Conservation (phyloP, 2,113 vertebrate species). For the Oncorhynchus keta region DNA sequence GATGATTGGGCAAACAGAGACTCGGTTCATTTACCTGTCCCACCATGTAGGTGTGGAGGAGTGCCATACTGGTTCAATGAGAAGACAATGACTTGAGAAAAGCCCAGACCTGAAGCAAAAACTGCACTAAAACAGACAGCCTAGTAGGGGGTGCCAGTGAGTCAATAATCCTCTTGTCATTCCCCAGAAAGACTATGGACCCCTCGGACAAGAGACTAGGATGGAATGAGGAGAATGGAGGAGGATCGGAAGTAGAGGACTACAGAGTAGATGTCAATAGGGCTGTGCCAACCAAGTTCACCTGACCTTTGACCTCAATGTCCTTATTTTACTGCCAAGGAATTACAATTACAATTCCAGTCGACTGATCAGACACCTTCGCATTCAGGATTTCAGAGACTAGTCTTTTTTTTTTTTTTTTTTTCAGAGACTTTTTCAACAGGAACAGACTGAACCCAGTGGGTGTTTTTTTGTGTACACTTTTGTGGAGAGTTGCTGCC, state of each 20-base stretch:
- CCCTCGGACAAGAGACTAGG: too few relatives aligned
- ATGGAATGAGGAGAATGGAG: too few relatives aligned
- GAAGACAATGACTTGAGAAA: slow-evolving; percentile 52
- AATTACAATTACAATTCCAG: slow-evolving; percentile 31
- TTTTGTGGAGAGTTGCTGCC: too few relatives aligned
- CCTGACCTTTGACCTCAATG: too few relatives aligned
- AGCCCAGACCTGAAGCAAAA: slow-evolving; percentile 1
- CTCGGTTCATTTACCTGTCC: neutral
- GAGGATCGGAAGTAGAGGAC: neutral
- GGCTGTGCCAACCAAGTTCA: neutral
- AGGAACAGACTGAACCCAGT: slow-evolving; percentile 81
- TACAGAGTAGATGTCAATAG: neutral
- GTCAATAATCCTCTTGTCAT: neutral
- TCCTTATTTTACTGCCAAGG: slow-evolving; percentile 7
- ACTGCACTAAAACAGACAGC: neutral
- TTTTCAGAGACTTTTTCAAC: slow-evolving; percentile 81
- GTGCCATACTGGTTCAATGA: slow-evolving; percentile 60
- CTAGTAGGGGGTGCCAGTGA: neutral
- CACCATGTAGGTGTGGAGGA: slow-evolving; percentile 50
- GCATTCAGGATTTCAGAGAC: slow-evolving; percentile 70
- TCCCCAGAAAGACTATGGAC: neutral
- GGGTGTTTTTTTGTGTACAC: neutral
- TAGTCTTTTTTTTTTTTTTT: slow-evolving; percentile 80
- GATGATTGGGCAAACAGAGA: slow-evolving; percentile 4
- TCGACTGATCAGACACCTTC: slow-evolving; percentile 22